Conservation (phyloP, 2,888 invertebrate species). For the Bombyx huttoni region DNA sequence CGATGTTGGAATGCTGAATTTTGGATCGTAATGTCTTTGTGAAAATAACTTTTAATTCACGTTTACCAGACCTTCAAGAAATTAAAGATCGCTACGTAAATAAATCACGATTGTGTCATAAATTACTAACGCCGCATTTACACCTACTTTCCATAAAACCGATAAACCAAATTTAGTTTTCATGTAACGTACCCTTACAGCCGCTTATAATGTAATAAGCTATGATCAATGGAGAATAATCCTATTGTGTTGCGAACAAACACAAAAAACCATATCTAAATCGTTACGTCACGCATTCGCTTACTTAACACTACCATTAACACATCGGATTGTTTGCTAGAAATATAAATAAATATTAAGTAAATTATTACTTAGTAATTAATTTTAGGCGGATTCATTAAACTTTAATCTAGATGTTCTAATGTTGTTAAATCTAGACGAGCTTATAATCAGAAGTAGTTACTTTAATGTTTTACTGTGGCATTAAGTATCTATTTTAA, state of each 20-base stretch:
- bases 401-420: too few relatives aligned
- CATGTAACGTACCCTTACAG: conserved; percentile 66
- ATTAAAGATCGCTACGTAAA: conserved; percentile 7
- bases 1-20: not conserved
- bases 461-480: too few relatives aligned
- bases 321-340: not conserved
- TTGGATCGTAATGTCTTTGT: not conserved
- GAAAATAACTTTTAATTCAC: too few relatives aligned
- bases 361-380: too few relatives aligned
- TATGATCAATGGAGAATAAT: conserved; percentile 72
- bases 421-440: too few relatives aligned
- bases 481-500: too few relatives aligned
- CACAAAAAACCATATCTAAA: conserved; percentile 66
- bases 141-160: conserved; percentile 72
- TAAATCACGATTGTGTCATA: conserved; percentile 63
- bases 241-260: conserved; percentile 62
- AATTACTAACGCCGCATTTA: conserved; percentile 64
- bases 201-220: conserved; percentile 63
- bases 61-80: not conserved
- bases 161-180: conserved; percentile 73
- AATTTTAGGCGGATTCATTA: too few relatives aligned
- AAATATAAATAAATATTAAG: not conserved
- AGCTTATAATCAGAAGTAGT: too few relatives aligned
- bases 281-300: conserved; percentile 64
- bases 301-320: conserved; percentile 51